phyloP scores from a whole-genome alignment of 2,113 vertebrate species.

The Pomatostomus ruficeps region DNA sequence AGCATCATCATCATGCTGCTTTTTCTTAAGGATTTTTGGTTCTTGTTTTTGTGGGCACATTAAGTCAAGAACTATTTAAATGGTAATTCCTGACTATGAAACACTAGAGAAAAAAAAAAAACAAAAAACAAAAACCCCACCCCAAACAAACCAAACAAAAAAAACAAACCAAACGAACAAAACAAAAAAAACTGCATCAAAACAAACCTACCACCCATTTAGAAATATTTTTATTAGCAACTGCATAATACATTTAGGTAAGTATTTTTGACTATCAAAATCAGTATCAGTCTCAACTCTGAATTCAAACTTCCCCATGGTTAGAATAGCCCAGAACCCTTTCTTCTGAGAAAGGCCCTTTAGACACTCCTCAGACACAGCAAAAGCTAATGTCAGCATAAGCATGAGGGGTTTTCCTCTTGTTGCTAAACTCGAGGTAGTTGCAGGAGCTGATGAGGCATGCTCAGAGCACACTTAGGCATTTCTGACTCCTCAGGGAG shows the following conservation, averaged over 20 bases:
- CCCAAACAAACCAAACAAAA: no score
- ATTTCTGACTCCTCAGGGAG: background rate
- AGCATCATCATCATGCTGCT: background rate
- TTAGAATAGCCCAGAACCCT: background rate
- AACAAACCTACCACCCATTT: background rate
- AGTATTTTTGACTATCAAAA: background rate
- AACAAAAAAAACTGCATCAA: background rate
- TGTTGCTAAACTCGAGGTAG: background rate
- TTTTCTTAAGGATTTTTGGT: background rate
- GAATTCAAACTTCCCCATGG: background rate
- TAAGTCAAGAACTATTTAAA: background rate
- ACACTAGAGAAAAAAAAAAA: background rate
- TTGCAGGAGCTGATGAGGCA: background rate
- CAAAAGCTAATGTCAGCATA: background rate
- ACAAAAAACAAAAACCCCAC: no score
- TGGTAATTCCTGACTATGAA: background rate
- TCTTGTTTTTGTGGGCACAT: background rate
- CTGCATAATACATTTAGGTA: background rate
- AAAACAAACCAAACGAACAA: no score
- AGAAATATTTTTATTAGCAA: background rate
- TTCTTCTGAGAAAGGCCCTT: background rate
- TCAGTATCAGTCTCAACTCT: background rate
- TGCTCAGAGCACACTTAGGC: background rate
- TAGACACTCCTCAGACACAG: background rate
- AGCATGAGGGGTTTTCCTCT: background rate